Base-by-base conservation (phyloP, 1,140 invertebrate genomes). In the Radopholus similis region DNA sequence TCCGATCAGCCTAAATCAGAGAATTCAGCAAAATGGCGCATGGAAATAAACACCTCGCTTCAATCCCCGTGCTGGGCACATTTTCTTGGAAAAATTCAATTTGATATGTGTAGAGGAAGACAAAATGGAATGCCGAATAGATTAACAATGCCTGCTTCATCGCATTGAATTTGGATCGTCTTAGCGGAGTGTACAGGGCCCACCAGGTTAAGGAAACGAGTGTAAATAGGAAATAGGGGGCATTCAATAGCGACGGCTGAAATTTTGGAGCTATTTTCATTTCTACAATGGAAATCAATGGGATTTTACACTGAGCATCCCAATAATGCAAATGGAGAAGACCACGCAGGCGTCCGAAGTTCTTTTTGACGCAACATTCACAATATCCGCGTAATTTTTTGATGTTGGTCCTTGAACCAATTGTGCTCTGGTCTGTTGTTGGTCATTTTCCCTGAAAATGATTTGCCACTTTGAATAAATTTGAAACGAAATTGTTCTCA, bases 141-240 rank as follows among this genome's bases (percentile, higher is more conserved):
- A 66, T 23, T 9, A 79, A 67, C 23, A 81, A 40, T 21, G 65
- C n/a, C 15, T 21, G 23, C 40, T 78, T 81, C 60, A 81, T 73
- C 2, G 44, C 23, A 51, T 81, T 83, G 59, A 78, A 82, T 2
- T 28, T 62, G n/a, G 28, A 28, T n/a, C 82, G 71, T 26, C 37
- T 58, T 2, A 83, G 35, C 1, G 78, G 77, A 0, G 70, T 80
- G 49, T 78, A 81, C 2, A 83, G 35, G 1, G 77, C 71, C 74
- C 77, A 83, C 81, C 81, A 83, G 0, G 79, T 82, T 11, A 73
- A 30, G 11, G 82, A 44, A 18, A 74, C 18, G 28, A 81, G 38
- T 30, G 78, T 78, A 6, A 60, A 55, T n/a, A 71, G 11, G 40
- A 81, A 83, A 44, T 81, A 81, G 21, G 58, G 26, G 1, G 57